Base-by-base conservation (phyloP, 2,113 vertebrate species). In the Otolemur garnettii region DNA sequence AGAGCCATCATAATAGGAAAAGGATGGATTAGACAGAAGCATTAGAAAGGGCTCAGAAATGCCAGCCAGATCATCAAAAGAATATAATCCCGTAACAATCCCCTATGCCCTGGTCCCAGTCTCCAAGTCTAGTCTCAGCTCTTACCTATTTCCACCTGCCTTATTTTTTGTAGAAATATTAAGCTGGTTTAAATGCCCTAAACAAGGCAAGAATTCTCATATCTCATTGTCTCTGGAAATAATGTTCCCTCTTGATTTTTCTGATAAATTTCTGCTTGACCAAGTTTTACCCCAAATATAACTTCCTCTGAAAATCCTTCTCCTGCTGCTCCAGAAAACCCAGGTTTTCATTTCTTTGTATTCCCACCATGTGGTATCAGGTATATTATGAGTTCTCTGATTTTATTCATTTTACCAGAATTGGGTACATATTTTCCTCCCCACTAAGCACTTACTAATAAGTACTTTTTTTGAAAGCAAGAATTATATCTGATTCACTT, bases 271-370 rank as follows among this genome's bases (percentile, higher is more conserved):
- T 33, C 28, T 80, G 6, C 94, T 94, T 97, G 83, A 82, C 62
- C 88, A 93, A 50, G 45, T 57, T 96, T 92, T 84, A 92, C n/a
- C 55, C 88, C 92, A 97, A 93, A 77, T 95, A 74, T 80, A 90
- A 84, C 85, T 92, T 94, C 14, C 75, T 96, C 72, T 95, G 57
- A n/a, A 26, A 87, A 38, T 96, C 55, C 72, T 93, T 84, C 78
- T 77, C 83, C 80, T 71, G 82, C 35, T 97, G 24, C 55, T 55
- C 72, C 68, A 82, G 33, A 97, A 96, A 94, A 82, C 38, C n/a
- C 81, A 77, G 50, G 68, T 82, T 96, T 50, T 94, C 71, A 92
- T 66, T 78, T 26, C 84, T 94, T 94, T 92, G 53, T 92, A 35
- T 92, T 92, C 33, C 50, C 19, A 79, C 57, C 85, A 92, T n/a